Evolutionary conservation across 35 echinoderm and acorn worm genomes (phyloP).

Genomic region (Ptychodera flava): DNA sequence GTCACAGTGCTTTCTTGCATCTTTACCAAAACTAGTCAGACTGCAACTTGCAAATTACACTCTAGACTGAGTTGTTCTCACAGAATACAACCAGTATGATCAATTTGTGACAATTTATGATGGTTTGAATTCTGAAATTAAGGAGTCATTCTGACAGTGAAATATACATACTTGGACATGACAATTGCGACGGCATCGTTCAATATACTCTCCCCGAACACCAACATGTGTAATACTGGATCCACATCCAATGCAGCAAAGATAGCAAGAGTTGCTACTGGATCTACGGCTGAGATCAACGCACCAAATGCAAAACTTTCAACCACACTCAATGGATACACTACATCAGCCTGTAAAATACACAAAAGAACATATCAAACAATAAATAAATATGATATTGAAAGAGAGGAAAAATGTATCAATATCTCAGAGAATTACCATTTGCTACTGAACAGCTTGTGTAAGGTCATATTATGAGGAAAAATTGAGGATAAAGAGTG

Average conservation of each 20-base stretch:
- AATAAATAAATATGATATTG: too few relatives aligned
- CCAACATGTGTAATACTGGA: constrained; percentile 98
- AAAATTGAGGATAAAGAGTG: too few relatives aligned
- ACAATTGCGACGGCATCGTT: constrained; percentile 99
- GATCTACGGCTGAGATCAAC: constrained; percentile 91
- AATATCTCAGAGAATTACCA: too few relatives aligned
- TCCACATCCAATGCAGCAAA: constrained; percentile 92
- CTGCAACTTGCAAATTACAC: too few relatives aligned
- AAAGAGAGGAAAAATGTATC: too few relatives aligned
- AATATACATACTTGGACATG: constrained; percentile 69
- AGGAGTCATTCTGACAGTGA: neutral
- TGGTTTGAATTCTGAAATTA: neutral
- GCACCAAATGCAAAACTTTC: constrained; percentile 99
- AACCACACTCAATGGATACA: constrained; percentile 68
- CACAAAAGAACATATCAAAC: too few relatives aligned
- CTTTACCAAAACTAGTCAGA: too few relatives aligned
- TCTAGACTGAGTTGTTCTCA: too few relatives aligned
- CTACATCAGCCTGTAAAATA: constrained; percentile 78
- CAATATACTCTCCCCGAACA: constrained; percentile 99
- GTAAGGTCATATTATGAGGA: too few relatives aligned
- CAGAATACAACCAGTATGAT: neutral
- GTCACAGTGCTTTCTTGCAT: too few relatives aligned
- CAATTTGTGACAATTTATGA: neutral
- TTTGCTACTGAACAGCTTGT: too few relatives aligned
- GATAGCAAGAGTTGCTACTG: constrained; percentile 84